Percentiles rank a stretch among this genome's conserved stretches.
phyloP scores from a whole-genome alignment of 2,797 vertebrate genomes.

The Enteromius viviparus region DNA sequence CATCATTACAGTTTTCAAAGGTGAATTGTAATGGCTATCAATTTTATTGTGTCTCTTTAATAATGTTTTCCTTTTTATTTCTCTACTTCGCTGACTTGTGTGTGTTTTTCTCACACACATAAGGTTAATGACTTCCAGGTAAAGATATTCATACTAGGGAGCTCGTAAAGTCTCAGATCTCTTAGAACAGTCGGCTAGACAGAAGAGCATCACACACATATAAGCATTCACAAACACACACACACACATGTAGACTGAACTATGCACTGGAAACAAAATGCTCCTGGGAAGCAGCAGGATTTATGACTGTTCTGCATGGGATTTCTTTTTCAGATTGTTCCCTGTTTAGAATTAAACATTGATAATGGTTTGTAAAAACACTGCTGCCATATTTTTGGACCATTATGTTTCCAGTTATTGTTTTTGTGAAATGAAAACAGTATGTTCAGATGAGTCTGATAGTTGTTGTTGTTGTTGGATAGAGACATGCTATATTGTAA shows the following conservation, averaged over 20 bases:
- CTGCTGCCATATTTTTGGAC: background rate
- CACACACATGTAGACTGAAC: background rate
- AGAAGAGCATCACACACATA: slow-evolving; percentile 31
- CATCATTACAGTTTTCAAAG: background rate
- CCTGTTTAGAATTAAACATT: slow-evolving; percentile 25
- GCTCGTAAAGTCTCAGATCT: slow-evolving; percentile 40
- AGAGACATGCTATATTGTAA: background rate
- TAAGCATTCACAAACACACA: background rate
- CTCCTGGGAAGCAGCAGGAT: background rate
- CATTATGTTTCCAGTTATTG: background rate
- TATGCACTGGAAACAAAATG: background rate
- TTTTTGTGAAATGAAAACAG: slow-evolving; percentile 22
- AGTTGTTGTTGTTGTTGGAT: background rate
- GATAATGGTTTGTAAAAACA: slow-evolving; percentile 24
- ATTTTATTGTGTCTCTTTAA: background rate
- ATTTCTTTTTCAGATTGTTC: background rate
- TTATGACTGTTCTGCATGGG: background rate
- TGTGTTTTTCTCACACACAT: slow-evolving; percentile 13
- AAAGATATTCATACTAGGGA: slow-evolving; percentile 39
- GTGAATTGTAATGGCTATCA: slow-evolving; percentile 17
- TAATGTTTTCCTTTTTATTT: background rate
- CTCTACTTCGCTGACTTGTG: background rate
- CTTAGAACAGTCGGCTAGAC: slow-evolving; percentile 1
- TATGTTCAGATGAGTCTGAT: background rate
- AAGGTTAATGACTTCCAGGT: slow-evolving; percentile 42